Conservation (phyloP, 2,113 vertebrate species). For the Philantomba maxwellii region DNA sequence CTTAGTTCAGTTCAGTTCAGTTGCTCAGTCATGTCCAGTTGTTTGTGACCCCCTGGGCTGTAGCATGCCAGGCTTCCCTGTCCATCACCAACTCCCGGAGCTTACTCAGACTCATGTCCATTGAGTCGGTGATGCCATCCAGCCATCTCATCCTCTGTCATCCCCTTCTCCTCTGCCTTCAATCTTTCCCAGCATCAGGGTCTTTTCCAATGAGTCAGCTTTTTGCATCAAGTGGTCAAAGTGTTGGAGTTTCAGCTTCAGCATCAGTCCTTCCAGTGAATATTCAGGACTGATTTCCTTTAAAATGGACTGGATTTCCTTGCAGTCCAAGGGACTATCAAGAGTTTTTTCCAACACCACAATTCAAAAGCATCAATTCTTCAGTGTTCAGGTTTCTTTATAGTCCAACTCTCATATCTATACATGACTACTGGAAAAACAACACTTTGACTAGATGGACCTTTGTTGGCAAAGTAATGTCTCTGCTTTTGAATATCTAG, state of each 20-base stretch:
- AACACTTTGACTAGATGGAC: too few relatives aligned
- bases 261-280: not conserved
- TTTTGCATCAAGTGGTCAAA: not conserved
- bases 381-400: accelerated
- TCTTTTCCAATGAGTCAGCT: not conserved
- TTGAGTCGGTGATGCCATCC: not conserved
- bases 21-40: too few relatives aligned
- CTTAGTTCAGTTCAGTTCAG: too few relatives aligned
- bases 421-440: too few relatives aligned
- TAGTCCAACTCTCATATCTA: too few relatives aligned
- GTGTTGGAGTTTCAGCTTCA: not conserved
- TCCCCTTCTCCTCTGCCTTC: not conserved
- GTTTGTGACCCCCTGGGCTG: not conserved
- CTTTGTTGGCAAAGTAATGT: too few relatives aligned
- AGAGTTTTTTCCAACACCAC: too few relatives aligned
- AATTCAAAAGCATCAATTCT: too few relatives aligned
- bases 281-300: not conserved
- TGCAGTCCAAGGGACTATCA: not conserved
- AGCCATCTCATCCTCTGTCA: not conserved
- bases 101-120: not conserved
- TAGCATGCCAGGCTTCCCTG: not conserved
- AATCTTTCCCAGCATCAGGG: not conserved
- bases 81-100: not conserved
- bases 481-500: too few relatives aligned
- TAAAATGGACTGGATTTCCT: not conserved